phyloP scores from a whole-genome alignment of 2,888 invertebrate species.

The Drosophila conformis region DNA sequence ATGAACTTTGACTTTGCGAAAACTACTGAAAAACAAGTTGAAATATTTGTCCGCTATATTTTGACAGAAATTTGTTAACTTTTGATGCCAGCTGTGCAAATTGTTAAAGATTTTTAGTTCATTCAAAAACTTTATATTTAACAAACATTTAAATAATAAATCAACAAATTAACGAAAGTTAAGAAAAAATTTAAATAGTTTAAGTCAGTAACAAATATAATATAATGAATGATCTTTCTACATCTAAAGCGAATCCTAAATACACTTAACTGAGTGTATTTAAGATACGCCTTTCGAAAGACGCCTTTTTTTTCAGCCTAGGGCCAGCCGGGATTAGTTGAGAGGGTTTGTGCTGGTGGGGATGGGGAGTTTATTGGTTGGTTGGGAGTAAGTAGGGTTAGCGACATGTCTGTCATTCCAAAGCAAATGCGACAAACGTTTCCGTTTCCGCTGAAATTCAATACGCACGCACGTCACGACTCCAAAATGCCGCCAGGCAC shows the following conservation, averaged over 20 bases:
- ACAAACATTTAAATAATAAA: not conserved
- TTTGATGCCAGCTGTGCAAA: not conserved
- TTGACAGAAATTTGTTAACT: not conserved
- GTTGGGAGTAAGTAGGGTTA: conserved; percentile 2
- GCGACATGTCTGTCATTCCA: conserved; percentile 38
- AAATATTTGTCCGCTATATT: not conserved
- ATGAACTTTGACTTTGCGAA: not conserved
- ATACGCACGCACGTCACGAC: conserved; percentile 29
- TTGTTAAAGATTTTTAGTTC: not conserved
- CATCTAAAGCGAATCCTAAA: not conserved
- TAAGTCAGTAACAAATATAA: not conserved
- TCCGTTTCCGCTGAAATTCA: conserved; percentile 62
- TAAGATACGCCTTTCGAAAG: not conserved
- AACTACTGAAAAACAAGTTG: not conserved
- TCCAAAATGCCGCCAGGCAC: conserved; percentile 23
- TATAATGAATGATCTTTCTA: not conserved
- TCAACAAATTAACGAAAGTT: not conserved
- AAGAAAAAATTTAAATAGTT: not conserved
- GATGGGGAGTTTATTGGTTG: not conserved
- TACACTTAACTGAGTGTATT: conserved; percentile 13
- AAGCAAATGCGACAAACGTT: conserved; percentile 36
- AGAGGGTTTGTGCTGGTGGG: not conserved
- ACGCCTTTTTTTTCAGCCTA: not conserved
- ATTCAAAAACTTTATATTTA: not conserved
- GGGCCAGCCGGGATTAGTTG: conserved; percentile 12